phyloP scores from a whole-genome alignment of 2,888 invertebrate genomes.

The Xestia sexstrigata region DNA sequence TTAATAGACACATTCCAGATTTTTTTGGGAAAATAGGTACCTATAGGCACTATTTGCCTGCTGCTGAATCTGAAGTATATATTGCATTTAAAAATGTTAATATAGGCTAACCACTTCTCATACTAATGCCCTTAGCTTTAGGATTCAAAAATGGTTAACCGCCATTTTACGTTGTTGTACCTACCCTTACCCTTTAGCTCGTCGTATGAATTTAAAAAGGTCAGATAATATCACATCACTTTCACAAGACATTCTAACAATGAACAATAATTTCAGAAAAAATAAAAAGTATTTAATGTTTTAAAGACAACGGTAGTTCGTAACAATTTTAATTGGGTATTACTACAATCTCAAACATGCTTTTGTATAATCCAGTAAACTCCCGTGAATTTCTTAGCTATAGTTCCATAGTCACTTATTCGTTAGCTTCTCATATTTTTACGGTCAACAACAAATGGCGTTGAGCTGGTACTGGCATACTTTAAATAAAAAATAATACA shows the following conservation, averaged over 20 bases:
- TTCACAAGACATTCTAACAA: slow-evolving; percentile 30
- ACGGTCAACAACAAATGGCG: slow-evolving; percentile 2
- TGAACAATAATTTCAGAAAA: slow-evolving; percentile 22
- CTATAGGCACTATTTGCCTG: background rate
- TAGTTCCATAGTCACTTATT: background rate
- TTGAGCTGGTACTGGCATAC: background rate
- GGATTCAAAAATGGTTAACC: background rate
- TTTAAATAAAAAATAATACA: background rate
- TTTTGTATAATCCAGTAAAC: background rate
- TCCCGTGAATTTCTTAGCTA: slow-evolving; percentile 1
- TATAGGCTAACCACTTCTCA: background rate
- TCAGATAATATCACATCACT: slow-evolving; percentile 4
- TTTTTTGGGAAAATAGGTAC: background rate
- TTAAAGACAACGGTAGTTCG: background rate
- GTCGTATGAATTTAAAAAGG: background rate
- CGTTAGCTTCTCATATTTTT: background rate
- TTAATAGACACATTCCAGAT: too few species aligned
- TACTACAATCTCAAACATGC: slow-evolving; percentile 16
- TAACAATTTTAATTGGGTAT: slow-evolving; percentile 10
- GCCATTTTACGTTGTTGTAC: background rate
- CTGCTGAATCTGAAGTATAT: background rate
- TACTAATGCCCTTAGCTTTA: background rate
- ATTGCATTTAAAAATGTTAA: background rate
- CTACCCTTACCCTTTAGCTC: background rate
- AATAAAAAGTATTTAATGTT: slow-evolving; percentile 2